Percentiles rank a stretch among this genome's conserved stretches.
phyloP scores from a whole-genome alignment of 2,888 invertebrate genomes.

The Philereme vetulata region DNA sequence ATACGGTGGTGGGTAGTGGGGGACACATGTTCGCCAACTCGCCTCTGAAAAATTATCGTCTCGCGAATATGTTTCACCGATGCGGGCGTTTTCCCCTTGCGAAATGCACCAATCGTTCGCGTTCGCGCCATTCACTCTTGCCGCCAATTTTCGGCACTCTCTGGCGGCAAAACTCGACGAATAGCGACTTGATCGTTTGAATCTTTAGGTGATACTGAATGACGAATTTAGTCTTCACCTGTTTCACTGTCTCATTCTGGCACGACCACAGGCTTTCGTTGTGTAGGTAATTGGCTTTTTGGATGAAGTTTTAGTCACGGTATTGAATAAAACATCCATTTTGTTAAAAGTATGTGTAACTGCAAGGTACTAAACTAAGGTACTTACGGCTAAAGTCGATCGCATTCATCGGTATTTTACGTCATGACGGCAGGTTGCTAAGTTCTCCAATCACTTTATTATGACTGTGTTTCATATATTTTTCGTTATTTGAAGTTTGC shows the following conservation, averaged over 20 bases:
- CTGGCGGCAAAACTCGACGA: conserved; percentile 24
- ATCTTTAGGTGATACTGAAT: conserved; percentile 47
- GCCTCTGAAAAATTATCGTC: conserved; percentile 79
- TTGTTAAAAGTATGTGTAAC: conserved; percentile 1
- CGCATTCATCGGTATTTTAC: too few species aligned
- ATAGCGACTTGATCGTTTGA: conserved; percentile 42
- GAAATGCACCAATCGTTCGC: conserved; percentile 66
- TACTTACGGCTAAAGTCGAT: too few species aligned
- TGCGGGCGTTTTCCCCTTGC: conserved; percentile 73
- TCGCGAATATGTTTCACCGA: conserved; percentile 76
- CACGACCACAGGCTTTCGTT: conserved; percentile 33
- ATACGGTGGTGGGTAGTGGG: conserved; percentile 78
- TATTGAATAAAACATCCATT: conserved; percentile 13
- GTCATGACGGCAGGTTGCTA: too few species aligned
- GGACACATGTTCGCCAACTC: conserved; percentile 70
- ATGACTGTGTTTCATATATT: neutral
- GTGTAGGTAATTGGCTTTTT: conserved; percentile 24
- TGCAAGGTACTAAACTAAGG: neutral
- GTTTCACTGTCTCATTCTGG: conserved; percentile 38
- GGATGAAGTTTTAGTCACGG: conserved; percentile 16
- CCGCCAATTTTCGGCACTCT: conserved; percentile 56
- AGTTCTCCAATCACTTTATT: neutral
- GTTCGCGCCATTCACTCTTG: conserved; percentile 51
- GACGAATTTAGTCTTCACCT: conserved; percentile 35
- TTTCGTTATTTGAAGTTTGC: neutral